These are phyloP conservation scores for Falco rusticolus DNA, from an alignment of 2,797 vertebrate genomes.

Conservation along the genomic window DNA sequence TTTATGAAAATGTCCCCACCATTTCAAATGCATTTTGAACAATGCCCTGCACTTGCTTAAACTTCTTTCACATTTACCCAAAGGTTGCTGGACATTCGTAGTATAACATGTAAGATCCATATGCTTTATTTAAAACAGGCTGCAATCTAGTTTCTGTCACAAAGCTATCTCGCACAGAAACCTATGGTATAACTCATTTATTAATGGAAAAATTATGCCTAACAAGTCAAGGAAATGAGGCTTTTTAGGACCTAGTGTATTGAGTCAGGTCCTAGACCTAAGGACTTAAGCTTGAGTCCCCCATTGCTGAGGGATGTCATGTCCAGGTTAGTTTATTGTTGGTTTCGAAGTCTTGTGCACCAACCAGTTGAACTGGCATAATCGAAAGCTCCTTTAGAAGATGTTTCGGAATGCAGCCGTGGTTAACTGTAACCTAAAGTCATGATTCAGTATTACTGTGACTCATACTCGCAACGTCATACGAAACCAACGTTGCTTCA, in stretches of 20 bases:
- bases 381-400: not conserved
- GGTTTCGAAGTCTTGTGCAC: not conserved
- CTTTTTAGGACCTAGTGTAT: not conserved
- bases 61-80: not conserved
- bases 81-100: not conserved
- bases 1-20: not conserved
- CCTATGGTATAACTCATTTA: not conserved
- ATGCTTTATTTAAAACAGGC: not conserved
- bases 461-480: not conserved
- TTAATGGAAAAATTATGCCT: not conserved
- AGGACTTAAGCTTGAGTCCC: not conserved
- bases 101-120: not conserved
- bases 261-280: not conserved
- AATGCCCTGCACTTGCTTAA: not conserved
- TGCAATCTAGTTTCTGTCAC: not conserved
- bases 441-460: rapidly evolving
- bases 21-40: not conserved
- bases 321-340: not conserved
- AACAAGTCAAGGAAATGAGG: not conserved
- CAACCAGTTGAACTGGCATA: not conserved
- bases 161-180: not conserved
- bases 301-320: not conserved
- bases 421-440: not conserved
- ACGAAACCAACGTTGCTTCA: rapidly evolving
- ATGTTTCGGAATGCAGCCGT: not conserved